These are phyloP conservation scores for Circaetus gallicus DNA, from an alignment of 2,113 vertebrate genomes.

Conservation along the genomic window DNA sequence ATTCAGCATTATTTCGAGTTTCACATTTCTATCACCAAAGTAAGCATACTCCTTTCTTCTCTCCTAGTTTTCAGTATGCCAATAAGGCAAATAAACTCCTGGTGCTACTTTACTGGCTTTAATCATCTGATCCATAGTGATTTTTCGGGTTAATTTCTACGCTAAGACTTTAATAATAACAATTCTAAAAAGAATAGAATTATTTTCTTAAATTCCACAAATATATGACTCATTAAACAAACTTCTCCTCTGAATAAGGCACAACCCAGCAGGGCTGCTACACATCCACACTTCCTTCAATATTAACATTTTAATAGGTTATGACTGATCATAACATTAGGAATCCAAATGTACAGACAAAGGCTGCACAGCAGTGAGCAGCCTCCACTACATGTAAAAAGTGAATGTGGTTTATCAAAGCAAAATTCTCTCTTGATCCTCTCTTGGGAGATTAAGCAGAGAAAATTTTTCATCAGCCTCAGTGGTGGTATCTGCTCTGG, in stretches of 20 bases:
- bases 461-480: neutral
- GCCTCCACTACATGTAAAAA: neutral
- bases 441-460: neutral
- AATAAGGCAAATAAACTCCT: neutral
- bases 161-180: neutral
- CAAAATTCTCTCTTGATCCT: neutral
- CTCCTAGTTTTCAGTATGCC: neutral
- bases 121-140: neutral
- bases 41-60: neutral
- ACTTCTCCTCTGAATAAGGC: neutral
- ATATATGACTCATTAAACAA: constrained; percentile 22
- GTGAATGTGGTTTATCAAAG: neutral
- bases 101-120: neutral
- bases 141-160: neutral
- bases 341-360: neutral
- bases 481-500: neutral
- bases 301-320: neutral
- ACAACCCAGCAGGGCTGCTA: neutral
- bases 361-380: neutral
- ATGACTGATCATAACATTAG: neutral
- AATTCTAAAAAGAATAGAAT: neutral
- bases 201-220: neutral
- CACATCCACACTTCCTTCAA: neutral
- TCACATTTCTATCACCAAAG: neutral
- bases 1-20: neutral